Evolutionary conservation across 2,113 vertebrate genomes (phyloP).

Genomic region (Myiozetetes cayanensis): DNA sequence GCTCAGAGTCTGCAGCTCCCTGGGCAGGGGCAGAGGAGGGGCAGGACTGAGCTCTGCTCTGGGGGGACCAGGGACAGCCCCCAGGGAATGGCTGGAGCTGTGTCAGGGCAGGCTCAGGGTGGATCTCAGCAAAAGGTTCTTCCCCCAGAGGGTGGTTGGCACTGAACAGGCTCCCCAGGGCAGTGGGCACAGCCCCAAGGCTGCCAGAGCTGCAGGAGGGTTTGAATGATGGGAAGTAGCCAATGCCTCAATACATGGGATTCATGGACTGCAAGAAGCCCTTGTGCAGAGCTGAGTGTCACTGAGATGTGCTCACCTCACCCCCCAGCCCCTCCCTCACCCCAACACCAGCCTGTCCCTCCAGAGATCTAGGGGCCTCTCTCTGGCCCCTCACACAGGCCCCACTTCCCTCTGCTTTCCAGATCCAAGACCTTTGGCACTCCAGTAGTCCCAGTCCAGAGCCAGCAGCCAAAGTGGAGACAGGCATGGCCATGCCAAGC

Average conservation of each 20-base stretch:
- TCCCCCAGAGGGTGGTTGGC: not conserved
- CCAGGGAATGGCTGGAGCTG: not conserved
- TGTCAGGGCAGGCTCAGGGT: not conserved
- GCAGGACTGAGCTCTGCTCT: not conserved
- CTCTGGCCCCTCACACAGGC: not conserved
- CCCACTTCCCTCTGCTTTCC: not conserved
- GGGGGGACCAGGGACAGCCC: not conserved
- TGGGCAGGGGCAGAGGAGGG: not conserved
- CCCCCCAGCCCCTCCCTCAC: not conserved
- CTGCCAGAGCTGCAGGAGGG: not conserved
- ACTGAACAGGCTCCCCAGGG: not conserved
- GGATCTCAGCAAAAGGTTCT: not conserved
- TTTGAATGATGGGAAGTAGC: not conserved
- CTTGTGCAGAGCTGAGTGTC: fast-evolving
- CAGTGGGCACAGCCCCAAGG: not conserved
- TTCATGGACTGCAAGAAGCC: not conserved
- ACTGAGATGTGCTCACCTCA: not conserved
- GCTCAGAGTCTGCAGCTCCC: not conserved
- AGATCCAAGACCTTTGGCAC: not conserved
- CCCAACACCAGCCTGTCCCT: not conserved
- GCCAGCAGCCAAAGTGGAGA: not conserved
- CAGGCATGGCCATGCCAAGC: not conserved
- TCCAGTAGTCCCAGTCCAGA: not conserved
- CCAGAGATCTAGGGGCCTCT: not conserved
- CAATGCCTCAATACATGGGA: not conserved